Evolutionary conservation across 2,113 vertebrate genomes (phyloP).

Genomic region (Tachycineta bicolor): DNA sequence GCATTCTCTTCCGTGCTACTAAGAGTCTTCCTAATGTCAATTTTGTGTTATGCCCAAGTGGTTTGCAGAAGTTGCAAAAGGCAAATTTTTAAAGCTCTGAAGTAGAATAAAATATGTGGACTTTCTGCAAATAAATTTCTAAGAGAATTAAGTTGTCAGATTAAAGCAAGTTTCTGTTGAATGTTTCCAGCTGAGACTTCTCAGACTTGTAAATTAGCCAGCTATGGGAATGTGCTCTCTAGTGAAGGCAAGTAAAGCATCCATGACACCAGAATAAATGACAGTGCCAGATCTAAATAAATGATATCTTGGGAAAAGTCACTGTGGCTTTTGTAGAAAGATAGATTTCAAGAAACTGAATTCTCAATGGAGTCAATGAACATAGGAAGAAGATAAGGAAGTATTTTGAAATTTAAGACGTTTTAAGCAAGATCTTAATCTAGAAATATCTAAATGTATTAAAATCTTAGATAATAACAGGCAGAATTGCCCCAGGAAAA

Average conservation of each 20-base stretch:
- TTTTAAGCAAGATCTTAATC: neutral
- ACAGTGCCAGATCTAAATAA: neutral
- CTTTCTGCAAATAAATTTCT: constrained; percentile 28
- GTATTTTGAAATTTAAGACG: neutral
- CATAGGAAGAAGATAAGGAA: neutral
- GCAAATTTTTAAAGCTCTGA: neutral
- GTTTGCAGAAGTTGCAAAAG: neutral
- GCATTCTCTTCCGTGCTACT: neutral
- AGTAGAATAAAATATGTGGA: neutral
- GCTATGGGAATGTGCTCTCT: neutral
- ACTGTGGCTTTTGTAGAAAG: neutral
- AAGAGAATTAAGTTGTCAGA: constrained; percentile 31
- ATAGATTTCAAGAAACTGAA: neutral
- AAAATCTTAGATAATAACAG: neutral
- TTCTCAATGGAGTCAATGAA: neutral
- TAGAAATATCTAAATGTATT: neutral
- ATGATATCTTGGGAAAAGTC: neutral
- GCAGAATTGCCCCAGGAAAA: neutral
- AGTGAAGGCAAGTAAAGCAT: neutral
- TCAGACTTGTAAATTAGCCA: constrained; percentile 30
- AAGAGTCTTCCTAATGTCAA: neutral
- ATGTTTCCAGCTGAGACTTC: neutral
- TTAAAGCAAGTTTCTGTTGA: constrained; percentile 19
- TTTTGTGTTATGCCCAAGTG: neutral
- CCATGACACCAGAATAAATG: neutral